These are phyloP conservation scores for Cryptus viduatorius DNA, from an alignment of 2,888 invertebrate genomes.

Conservation along the genomic window DNA sequence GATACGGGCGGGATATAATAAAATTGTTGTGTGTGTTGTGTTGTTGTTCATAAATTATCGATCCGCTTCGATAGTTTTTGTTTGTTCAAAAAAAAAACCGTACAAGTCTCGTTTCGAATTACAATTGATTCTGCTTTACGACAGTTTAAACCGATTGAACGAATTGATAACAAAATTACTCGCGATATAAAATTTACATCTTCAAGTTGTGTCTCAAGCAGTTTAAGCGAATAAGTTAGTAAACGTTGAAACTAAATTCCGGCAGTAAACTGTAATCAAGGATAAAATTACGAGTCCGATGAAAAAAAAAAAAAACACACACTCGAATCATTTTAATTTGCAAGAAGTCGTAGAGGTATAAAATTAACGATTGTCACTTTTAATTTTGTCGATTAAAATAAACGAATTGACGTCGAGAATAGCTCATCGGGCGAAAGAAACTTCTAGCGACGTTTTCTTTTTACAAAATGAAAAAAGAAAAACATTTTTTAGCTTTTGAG, in stretches of 20 bases:
- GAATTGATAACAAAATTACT: background rate
- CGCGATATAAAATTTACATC: background rate
- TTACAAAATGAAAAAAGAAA: no score
- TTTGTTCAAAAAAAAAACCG: background rate
- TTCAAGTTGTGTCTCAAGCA: background rate
- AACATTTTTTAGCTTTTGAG: background rate
- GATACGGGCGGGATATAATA: background rate
- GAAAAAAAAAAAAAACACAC: background rate
- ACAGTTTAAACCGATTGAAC: background rate
- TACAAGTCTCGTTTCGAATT: background rate
- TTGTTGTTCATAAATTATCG: no score
- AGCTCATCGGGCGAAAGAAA: background rate
- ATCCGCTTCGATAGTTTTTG: background rate
- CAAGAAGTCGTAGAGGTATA: background rate
- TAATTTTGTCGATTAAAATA: slow-evolving; percentile 25
- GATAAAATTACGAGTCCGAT: background rate
- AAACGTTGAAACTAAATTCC: background rate
- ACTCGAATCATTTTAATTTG: background rate
- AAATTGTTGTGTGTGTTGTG: no score
- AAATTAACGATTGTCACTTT: slow-evolving; percentile 44
- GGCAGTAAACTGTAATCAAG: background rate
- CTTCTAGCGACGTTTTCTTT: background rate
- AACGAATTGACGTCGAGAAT: background rate
- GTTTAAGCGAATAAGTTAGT: background rate
- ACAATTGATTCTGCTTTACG: background rate